Percentiles rank a stretch among this genome's conserved stretches.
phyloP scores from a whole-genome alignment of 1,140 invertebrate species.

The Heliothis virescens region DNA sequence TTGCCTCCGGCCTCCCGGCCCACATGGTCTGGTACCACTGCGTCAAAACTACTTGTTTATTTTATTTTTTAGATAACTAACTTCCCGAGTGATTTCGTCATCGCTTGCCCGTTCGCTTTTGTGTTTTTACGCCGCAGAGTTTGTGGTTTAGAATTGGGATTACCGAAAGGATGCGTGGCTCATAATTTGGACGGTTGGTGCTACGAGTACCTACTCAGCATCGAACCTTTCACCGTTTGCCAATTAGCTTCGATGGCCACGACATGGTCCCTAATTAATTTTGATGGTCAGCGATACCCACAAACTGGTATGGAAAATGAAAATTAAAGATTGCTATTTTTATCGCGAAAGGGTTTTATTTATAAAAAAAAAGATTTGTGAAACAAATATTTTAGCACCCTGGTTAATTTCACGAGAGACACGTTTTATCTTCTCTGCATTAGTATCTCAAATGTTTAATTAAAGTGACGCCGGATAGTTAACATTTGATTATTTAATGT shows the following conservation, averaged over 20 bases:
- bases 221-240: conserved; percentile 75
- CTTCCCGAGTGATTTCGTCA: conserved; percentile 13
- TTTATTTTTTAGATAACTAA: conserved; percentile 51
- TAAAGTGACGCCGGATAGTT: background rate
- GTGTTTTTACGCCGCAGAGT: conserved; percentile 18
- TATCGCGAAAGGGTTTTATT: conserved; percentile 1
- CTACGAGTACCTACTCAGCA: conserved; percentile 52
- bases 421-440: background rate
- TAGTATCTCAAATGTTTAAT: background rate
- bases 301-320: conserved; percentile 38
- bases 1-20: conserved; percentile 86
- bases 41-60: conserved; percentile 81
- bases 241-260: conserved; percentile 81
- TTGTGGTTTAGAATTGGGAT: conserved; percentile 31
- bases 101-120: background rate
- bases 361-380: conserved; percentile 3
- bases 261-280: conserved; percentile 65
- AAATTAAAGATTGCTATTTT: conserved; percentile 11
- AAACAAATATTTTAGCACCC: conserved; percentile 25
- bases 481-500: background rate
- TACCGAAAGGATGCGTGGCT: conserved; percentile 45
- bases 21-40: conserved; percentile 86
- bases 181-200: conserved; percentile 45
- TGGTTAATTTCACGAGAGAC: background rate
- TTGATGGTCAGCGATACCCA: conserved; percentile 50